Conservation (phyloP, 2,113 vertebrate species). For the Chloropsis cyanopogon region DNA sequence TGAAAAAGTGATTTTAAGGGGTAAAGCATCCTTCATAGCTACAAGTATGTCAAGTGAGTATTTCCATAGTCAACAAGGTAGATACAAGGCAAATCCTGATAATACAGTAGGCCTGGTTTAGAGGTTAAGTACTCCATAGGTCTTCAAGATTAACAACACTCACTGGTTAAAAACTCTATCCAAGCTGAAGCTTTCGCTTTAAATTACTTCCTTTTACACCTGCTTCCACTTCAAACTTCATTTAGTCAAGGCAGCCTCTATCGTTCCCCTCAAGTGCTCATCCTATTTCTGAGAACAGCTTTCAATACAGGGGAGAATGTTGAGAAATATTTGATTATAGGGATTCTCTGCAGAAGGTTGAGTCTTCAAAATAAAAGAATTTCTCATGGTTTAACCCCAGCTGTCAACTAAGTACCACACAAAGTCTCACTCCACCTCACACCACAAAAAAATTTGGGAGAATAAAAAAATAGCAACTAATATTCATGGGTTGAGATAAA, state of each 20-base stretch:
- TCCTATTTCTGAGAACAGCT: not conserved
- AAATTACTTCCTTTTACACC: not conserved
- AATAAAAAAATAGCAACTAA: not conserved
- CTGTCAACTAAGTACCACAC: not conserved
- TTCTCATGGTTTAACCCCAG: not conserved
- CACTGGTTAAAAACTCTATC: not conserved
- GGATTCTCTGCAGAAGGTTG: not conserved
- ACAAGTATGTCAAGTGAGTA: not conserved
- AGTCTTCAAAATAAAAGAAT: not conserved
- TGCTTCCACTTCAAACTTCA: slow-evolving; percentile 33
- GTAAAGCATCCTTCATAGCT: not conserved
- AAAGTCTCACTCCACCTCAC: not conserved
- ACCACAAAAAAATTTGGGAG: not conserved
- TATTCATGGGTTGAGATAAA: not conserved
- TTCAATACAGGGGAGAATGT: not conserved
- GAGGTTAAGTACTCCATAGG: not conserved
- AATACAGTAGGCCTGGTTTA: not conserved
- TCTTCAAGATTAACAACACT: not conserved
- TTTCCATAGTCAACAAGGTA: not conserved
- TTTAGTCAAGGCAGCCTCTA: slow-evolving; percentile 4
- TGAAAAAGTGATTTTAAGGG: not conserved
- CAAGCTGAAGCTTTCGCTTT: not conserved
- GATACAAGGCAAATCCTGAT: not conserved
- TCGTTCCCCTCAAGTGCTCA: not conserved
- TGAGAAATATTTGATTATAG: slow-evolving; percentile 35